Evolutionary conservation across 2,797 vertebrate genomes (phyloP).

Genomic region (Avahi laniger): DNA sequence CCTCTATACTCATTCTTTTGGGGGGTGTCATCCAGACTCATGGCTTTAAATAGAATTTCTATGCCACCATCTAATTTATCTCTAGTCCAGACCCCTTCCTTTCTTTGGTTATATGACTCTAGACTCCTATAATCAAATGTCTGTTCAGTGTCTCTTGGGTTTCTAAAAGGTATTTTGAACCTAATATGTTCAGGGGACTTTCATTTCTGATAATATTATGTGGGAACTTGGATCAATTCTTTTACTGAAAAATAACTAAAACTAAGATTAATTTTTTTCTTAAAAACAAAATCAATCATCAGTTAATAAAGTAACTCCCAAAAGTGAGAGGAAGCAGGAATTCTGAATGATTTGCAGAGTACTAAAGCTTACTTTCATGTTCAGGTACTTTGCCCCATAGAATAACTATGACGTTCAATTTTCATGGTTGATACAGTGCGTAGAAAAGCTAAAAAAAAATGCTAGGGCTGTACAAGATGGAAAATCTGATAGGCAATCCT

Average conservation of each 20-base stretch:
- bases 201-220: neutral
- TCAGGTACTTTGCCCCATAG: neutral
- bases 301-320: neutral
- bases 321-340: neutral
- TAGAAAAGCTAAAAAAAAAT: neutral
- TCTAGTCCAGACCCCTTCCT: neutral
- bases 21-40: neutral
- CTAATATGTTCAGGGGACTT: neutral
- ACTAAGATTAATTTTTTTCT: neutral
- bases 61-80: neutral
- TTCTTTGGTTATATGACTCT: neutral
- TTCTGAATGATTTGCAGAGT: neutral
- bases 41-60: neutral
- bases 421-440: neutral
- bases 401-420: neutral
- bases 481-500: neutral
- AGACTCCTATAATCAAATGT: neutral
- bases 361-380: neutral
- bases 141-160: neutral
- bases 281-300: neutral
- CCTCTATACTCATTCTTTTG: neutral
- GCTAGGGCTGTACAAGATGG: neutral
- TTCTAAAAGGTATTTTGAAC: neutral
- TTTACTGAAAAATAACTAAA: slow-evolving; percentile 4
- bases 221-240: neutral